Conservation (phyloP, 2,797 vertebrate species). For the Echiichthys vipera region DNA sequence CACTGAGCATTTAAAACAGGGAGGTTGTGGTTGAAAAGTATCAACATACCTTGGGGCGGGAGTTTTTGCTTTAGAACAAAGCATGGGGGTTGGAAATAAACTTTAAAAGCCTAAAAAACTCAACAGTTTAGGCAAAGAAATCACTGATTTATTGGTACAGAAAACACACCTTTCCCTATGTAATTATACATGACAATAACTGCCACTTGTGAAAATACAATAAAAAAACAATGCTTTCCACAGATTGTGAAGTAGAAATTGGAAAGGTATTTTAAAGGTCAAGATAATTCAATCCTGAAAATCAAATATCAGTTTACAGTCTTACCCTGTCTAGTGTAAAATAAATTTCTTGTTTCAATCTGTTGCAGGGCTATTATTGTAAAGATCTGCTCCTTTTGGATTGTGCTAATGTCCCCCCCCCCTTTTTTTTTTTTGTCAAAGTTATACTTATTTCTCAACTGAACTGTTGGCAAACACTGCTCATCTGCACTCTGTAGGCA, state of each 20-base stretch:
- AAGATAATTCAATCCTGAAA: not conserved
- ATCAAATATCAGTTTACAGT: not conserved
- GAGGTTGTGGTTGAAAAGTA: slow-evolving; percentile 38
- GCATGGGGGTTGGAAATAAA: not conserved
- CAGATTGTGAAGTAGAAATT: not conserved
- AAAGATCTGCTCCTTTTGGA: not conserved
- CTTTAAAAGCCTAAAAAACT: not conserved
- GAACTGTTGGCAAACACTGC: not conserved
- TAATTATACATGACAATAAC: not conserved
- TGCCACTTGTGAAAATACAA: not conserved
- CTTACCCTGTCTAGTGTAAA: not conserved
- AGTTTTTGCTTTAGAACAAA: slow-evolving; percentile 36
- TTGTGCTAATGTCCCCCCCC: not conserved
- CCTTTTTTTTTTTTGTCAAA: not conserved
- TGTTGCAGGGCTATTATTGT: too few species aligned
- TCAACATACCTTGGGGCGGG: slow-evolving; percentile 14
- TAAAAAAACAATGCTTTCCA: not conserved
- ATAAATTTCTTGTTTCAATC: not conserved
- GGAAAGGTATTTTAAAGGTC: not conserved
- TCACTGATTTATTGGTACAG: slow-evolving; percentile 11
- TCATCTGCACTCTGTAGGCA: not conserved
- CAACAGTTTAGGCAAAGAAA: not conserved
- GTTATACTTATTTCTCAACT: not conserved
- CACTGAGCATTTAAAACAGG: slow-evolving; percentile 16
- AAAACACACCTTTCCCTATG: not conserved